A percentile compares a stretch with the other conserved stretches of the same genome.
phyloP scores from a whole-genome alignment of 2,888 invertebrate species.

The Thera obeliscata region DNA sequence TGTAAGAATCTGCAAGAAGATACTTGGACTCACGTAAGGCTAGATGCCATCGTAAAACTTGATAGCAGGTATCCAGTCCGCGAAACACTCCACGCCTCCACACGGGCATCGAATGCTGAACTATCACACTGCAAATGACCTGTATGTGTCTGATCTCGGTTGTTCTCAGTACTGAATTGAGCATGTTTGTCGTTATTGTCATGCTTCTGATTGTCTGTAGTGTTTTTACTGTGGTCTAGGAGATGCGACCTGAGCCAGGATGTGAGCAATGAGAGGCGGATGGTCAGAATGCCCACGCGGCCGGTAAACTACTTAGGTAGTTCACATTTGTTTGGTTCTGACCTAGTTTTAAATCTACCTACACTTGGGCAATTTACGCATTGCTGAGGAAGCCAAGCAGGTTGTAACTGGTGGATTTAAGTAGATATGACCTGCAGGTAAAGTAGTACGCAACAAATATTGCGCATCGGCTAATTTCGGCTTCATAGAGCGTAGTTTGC shows the following conservation, averaged over 20 bases:
- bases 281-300: slow-evolving; percentile 46
- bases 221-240: slow-evolving; percentile 44
- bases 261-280: slow-evolving; percentile 65
- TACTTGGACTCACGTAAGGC: no score
- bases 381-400: not conserved
- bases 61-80: no score
- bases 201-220: not conserved
- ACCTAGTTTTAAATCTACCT: slow-evolving; percentile 10
- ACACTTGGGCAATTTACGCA: not conserved
- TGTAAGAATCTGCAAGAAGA: no score
- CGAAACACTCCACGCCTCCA: no score
- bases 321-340: slow-evolving; percentile 1
- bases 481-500: no score
- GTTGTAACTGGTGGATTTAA: not conserved
- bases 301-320: slow-evolving; percentile 15
- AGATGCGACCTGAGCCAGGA: slow-evolving; percentile 63
- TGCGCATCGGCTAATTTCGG: no score
- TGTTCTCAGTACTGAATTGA: no score
- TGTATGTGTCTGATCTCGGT: no score
- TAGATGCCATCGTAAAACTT: no score
- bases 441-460: no score
- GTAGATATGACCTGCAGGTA: not conserved
- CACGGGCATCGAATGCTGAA: no score
- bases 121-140: no score
- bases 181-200: not conserved